phyloP scores from a whole-genome alignment of 2,888 invertebrate species.

The Tachystola acroxantha region DNA sequence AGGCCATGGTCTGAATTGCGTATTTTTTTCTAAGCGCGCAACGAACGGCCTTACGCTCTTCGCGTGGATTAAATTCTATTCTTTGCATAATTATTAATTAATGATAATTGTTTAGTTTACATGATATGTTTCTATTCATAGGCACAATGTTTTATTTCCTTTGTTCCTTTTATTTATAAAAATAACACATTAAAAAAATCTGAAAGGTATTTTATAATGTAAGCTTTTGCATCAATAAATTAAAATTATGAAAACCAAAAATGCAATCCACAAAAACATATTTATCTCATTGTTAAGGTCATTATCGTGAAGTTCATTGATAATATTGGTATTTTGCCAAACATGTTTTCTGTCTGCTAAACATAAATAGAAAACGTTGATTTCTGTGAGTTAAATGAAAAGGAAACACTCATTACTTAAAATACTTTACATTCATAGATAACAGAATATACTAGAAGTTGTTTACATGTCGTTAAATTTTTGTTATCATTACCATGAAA shows the following conservation, averaged over 20 bases:
- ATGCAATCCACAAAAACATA: constrained; percentile 4
- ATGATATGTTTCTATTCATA: neutral
- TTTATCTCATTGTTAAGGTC: constrained; percentile 17
- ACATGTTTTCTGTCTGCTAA: constrained; percentile 13
- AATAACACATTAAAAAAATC: neutral
- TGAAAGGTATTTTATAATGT: neutral
- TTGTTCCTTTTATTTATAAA: neutral
- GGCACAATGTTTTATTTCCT: neutral
- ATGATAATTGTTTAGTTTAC: constrained; percentile 13
- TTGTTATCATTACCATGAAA: too few relatives aligned
- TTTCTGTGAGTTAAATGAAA: neutral
- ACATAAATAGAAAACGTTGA: constrained; percentile 1
- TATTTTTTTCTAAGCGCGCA: constrained; percentile 48
- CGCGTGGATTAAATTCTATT: constrained; percentile 20
- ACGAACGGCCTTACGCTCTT: constrained; percentile 37
- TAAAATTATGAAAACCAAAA: neutral
- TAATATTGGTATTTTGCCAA: constrained; percentile 39
- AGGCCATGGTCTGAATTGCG: constrained; percentile 73
- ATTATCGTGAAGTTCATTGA: constrained; percentile 27
- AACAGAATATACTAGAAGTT: too few relatives aligned
- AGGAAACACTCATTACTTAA: neutral
- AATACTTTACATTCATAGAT: too few relatives aligned
- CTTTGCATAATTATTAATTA: constrained; percentile 21
- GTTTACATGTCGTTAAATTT: too few relatives aligned
- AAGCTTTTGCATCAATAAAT: neutral